Conservation (phyloP, 2,797 vertebrate species). For the Lepidocolaptes lacrymiger region DNA sequence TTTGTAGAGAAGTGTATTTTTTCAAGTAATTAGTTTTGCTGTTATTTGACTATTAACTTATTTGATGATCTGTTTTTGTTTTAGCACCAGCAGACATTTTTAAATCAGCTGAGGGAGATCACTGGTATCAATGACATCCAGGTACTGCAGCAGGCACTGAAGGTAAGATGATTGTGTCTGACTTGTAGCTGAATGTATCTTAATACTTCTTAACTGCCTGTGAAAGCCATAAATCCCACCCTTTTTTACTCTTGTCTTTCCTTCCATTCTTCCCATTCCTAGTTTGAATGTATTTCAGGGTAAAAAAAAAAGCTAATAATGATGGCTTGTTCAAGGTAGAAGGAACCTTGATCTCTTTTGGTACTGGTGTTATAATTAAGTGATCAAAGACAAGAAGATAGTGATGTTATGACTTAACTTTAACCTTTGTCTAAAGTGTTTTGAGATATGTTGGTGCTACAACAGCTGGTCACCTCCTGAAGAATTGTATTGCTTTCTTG, state of each 20-base stretch:
- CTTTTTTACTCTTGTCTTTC: neutral
- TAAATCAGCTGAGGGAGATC: constrained; percentile 97
- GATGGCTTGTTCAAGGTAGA: neutral
- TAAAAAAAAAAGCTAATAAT: accelerated
- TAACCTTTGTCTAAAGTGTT: neutral
- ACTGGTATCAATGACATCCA: constrained; percentile 96
- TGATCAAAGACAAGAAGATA: neutral
- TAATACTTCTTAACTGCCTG: neutral
- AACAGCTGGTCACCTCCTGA: neutral
- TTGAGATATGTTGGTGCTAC: neutral
- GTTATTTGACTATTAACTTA: neutral
- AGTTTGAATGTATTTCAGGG: neutral
- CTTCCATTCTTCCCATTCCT: neutral
- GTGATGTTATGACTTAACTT: neutral
- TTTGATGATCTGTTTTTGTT: neutral
- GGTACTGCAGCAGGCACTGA: constrained; percentile 94
- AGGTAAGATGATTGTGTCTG: constrained; percentile 79
- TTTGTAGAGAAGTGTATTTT: neutral
- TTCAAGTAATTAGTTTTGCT: neutral
- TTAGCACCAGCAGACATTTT: constrained; percentile 95
- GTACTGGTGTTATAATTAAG: neutral
- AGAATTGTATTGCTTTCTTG: neutral
- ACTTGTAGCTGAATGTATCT: neutral
- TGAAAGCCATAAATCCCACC: neutral
- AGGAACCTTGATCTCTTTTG: neutral